Conservation (phyloP, 2,888 invertebrate genomes). For the Zeuzera pyrina region DNA sequence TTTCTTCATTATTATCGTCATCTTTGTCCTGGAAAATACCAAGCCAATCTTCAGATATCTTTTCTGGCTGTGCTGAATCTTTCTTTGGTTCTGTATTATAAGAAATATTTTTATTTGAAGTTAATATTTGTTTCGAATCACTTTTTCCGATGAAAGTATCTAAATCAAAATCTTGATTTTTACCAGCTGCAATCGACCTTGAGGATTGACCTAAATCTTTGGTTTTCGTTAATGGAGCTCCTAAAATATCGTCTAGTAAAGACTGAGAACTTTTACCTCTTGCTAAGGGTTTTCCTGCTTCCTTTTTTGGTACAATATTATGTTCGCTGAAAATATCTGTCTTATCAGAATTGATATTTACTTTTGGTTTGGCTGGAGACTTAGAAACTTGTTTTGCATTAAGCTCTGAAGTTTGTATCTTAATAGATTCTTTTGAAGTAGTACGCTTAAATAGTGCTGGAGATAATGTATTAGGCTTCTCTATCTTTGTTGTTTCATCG, state of each 20-base stretch:
- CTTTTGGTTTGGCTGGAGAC: slow-evolving; percentile 42
- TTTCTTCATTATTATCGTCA: slow-evolving; percentile 30
- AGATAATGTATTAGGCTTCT: slow-evolving; percentile 13
- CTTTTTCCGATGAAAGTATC: slow-evolving; percentile 43
- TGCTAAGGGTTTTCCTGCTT: slow-evolving; percentile 31
- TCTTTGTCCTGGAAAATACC: slow-evolving; percentile 57
- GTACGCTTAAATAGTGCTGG: slow-evolving; percentile 33
- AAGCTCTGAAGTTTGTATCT: slow-evolving; percentile 20
- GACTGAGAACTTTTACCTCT: slow-evolving; percentile 58
- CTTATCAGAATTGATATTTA: slow-evolving; percentile 35
- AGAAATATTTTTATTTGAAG: slow-evolving; percentile 27
- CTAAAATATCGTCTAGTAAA: slow-evolving; percentile 70
- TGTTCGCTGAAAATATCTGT: slow-evolving; percentile 42
- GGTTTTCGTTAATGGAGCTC: slow-evolving; percentile 47
- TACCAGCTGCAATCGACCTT: slow-evolving; percentile 30
- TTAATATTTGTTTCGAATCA: slow-evolving; percentile 29
- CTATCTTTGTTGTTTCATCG: slow-evolving; percentile 35
- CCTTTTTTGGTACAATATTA: slow-evolving; percentile 25
- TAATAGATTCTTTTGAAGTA: slow-evolving; percentile 42
- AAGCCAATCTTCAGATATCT: slow-evolving; percentile 57
- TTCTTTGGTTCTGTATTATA: slow-evolving; percentile 21
- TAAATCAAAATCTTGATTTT: slow-evolving; percentile 49
- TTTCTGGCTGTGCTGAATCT: slow-evolving; percentile 25
- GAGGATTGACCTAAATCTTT: slow-evolving; percentile 24
- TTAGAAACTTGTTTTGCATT: slow-evolving; percentile 30